Percentiles rank a stretch among this genome's conserved stretches.
These are phyloP conservation scores for Xestobium rufovillosum DNA, from an alignment of 2,888 invertebrate genomes.

Conservation along the genomic window DNA sequence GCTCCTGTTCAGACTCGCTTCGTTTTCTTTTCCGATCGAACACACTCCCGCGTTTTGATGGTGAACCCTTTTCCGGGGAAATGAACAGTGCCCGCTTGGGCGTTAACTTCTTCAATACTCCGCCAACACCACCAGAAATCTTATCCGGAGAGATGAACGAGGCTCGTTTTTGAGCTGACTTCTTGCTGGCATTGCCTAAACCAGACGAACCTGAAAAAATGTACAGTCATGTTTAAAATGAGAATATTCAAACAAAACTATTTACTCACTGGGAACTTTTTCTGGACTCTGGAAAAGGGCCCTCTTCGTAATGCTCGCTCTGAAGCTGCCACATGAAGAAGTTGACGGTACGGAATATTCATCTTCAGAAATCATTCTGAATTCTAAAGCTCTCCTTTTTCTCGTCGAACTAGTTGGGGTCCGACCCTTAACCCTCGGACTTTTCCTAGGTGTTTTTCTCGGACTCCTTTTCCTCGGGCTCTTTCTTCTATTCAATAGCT, in stretches of 20 bases:
- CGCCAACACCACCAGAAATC: slow-evolving; percentile 26
- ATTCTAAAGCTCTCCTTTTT: slow-evolving; percentile 45
- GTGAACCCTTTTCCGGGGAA: slow-evolving; percentile 47
- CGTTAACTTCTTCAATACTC: slow-evolving; percentile 26
- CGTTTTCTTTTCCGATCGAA: slow-evolving; percentile 47
- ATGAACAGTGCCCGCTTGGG: slow-evolving; percentile 61
- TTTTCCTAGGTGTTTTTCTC: slow-evolving; percentile 47
- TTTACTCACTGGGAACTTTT: too few relatives aligned
- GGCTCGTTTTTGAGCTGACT: slow-evolving; percentile 25
- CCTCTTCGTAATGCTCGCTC: slow-evolving; percentile 47
- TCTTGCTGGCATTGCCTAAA: slow-evolving; percentile 5
- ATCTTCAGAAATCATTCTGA: slow-evolving; percentile 30
- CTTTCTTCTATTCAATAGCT: slow-evolving; percentile 38
- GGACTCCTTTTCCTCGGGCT: slow-evolving; percentile 44
- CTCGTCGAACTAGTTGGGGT: slow-evolving; percentile 57
- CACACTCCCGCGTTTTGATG: slow-evolving; percentile 22
- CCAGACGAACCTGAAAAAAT: slow-evolving; percentile 22
- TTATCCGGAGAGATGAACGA: slow-evolving; percentile 28
- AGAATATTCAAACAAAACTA: slow-evolving; percentile 1
- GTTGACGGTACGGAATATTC: slow-evolving; percentile 27
- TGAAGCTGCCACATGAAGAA: slow-evolving; percentile 25
- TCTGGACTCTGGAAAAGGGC: slow-evolving; percentile 71
- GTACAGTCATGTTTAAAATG: slow-evolving; percentile 1
- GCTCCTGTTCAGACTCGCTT: slow-evolving; percentile 38
- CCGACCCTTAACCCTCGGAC: slow-evolving; percentile 46